Evolutionary conservation across 1,140 invertebrate species (phyloP), one percentile per base, ranked within the genome.

Genomic region (Yoshiicerus persimilis): DNA sequence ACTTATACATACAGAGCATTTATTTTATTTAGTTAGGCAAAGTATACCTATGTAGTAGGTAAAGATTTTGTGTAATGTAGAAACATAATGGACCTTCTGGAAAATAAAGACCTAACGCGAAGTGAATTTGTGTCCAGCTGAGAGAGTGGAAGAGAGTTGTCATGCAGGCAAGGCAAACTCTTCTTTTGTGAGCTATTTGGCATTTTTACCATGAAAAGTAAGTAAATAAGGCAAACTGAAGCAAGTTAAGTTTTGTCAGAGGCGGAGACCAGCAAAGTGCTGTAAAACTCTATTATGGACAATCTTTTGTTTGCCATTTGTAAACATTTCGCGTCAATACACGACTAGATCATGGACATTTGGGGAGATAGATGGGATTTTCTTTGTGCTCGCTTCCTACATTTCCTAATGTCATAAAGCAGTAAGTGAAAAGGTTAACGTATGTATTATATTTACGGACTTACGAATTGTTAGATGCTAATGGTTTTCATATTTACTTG

Each of bases 81-180:
- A 83, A 23, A 84, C 25, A 30, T 25, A 56, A 30, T 38, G 30
- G 41, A 56, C 27, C 39, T 30, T 30, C 4, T 25, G 41, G 41
- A 47, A 56, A 47, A 84, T 62, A 86, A 41, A 87, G 86, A 87
- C 86, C 86, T 83, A 87, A 83, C 86, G 41, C 86, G 38, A 80
- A 30, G 75, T 30, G 32, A 80, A 80, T 70, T 62, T 62, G 30
- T 83, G 36, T 75, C 86, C 86, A 56, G 86, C 86, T 87, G 86
- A 56, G 86, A 80, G 75, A 80, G 75, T 16, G n/a, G 34, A 80
- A 38, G 30, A 80, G 34, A 80, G 32, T 32, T 80, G 75, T 80
- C 75, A 80, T 80, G 47, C 20, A 56, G 47, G 47, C 47, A 56
- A 56, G 47, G 47, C 47, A 23, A 38, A 34, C 38, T 80, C n/a